Evolutionary conservation across 2,888 invertebrate species (phyloP).

Genomic region (Drosophila bunnanda): DNA sequence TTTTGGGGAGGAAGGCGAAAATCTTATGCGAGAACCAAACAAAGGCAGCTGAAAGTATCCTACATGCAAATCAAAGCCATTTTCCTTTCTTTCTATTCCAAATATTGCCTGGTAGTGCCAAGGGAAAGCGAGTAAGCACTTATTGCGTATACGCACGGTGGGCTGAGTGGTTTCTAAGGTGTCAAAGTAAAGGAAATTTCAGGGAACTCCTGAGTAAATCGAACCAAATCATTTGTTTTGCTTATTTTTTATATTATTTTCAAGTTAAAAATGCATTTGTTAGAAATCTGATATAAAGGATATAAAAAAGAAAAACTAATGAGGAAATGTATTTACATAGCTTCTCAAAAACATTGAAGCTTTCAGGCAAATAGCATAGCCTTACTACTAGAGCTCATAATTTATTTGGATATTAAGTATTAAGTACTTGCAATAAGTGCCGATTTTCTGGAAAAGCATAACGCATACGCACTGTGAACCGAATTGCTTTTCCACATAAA

Average conservation of each 20-base stretch:
- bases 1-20: slow-evolving; percentile 19
- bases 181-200: not conserved
- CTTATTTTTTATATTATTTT: not conserved
- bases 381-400: too few relatives aligned
- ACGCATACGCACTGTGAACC: slow-evolving; percentile 14
- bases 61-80: slow-evolving; percentile 47
- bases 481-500: slow-evolving; percentile 12
- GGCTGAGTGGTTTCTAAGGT: not conserved
- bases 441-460: not conserved
- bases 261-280: too few relatives aligned
- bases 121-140: slow-evolving; percentile 7
- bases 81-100: slow-evolving; percentile 40
- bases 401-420: too few relatives aligned
- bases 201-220: not conserved
- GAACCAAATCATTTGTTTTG: not conserved
- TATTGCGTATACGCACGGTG: slow-evolving; percentile 25
- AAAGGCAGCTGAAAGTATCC: slow-evolving; percentile 42
- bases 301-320: too few relatives aligned
- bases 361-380: too few relatives aligned
- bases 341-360: too few relatives aligned
- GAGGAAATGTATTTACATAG: too few relatives aligned
- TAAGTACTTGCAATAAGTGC: not conserved
- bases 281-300: not conserved
- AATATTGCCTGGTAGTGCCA: slow-evolving; percentile 8
- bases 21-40: slow-evolving; percentile 53